Percentiles rank a stretch among this genome's conserved stretches.
Evolutionary conservation across 2,797 vertebrate species (phyloP).

Genomic region (Coccyzus lansbergi): DNA sequence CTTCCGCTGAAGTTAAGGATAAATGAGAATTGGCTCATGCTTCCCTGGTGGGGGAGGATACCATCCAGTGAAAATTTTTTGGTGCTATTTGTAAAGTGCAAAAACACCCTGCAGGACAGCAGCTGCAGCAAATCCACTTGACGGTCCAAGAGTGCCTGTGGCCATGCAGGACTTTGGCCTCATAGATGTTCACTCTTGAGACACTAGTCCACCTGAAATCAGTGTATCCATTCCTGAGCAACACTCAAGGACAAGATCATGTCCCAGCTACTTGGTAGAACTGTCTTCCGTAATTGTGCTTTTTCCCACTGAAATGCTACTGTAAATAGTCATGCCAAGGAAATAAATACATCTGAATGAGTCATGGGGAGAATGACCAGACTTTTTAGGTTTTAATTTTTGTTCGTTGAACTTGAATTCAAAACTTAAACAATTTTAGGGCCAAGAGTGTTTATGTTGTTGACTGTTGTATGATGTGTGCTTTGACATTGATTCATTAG

Average conservation of each 20-base stretch:
- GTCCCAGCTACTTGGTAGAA: neutral
- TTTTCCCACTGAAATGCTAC: neutral
- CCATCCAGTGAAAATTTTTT: accelerated
- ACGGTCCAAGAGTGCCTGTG: neutral
- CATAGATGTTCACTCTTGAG: neutral
- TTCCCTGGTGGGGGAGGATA: accelerated
- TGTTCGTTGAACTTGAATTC: neutral
- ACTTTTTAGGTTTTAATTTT: neutral
- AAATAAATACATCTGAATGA: neutral
- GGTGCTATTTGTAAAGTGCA: neutral
- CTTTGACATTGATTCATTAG: neutral
- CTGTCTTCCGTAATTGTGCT: neutral
- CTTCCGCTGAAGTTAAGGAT: neutral
- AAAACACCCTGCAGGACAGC: neutral
- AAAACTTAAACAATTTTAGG: neutral
- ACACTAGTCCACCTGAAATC: neutral
- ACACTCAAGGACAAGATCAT: accelerated
- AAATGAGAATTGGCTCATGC: neutral
- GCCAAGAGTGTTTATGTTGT: neutral
- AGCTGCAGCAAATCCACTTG: neutral
- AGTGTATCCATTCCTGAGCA: neutral
- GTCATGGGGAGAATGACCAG: neutral
- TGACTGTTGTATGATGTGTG: neutral
- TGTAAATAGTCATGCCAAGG: neutral
- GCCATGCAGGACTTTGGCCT: neutral